These are phyloP conservation scores for Nebria salina DNA, from an alignment of 2,888 invertebrate species.

Conservation along the genomic window DNA sequence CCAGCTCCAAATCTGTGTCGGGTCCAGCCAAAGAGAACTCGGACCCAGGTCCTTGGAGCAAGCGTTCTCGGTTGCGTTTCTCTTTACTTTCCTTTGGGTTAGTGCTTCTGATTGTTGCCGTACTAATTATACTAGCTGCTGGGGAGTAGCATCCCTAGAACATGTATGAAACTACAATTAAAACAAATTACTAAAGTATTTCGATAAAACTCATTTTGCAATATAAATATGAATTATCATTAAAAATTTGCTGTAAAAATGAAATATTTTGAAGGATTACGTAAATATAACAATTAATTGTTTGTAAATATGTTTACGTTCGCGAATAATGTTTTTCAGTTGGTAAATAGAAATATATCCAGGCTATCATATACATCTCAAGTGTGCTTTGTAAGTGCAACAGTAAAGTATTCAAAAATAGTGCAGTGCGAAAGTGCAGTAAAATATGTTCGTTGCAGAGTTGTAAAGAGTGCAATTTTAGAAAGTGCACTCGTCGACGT, in stretches of 20 bases:
- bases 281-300: too few species aligned
- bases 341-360: too few species aligned
- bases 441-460: slow-evolving; percentile 2
- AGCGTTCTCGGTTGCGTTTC: slow-evolving; percentile 76
- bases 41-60: slow-evolving; percentile 72
- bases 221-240: slow-evolving; percentile 22
- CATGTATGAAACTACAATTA: slow-evolving; percentile 37
- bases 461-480: slow-evolving; percentile 24
- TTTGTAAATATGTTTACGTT: too few species aligned
- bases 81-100: slow-evolving; percentile 82
- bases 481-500: neutral
- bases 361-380: too few species aligned
- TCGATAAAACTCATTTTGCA: neutral
- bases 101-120: slow-evolving; percentile 72
- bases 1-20: slow-evolving; percentile 82
- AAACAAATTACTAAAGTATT: slow-evolving; percentile 29
- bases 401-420: slow-evolving; percentile 51
- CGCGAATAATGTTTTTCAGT: too few species aligned
- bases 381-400: slow-evolving; percentile 56
- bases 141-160: slow-evolving; percentile 78
- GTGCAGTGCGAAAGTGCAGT: slow-evolving; percentile 35
- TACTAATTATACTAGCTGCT: slow-evolving; percentile 72
- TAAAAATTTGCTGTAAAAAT: neutral
- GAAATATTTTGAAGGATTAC: too few species aligned
- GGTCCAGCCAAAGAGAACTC: slow-evolving; percentile 80